Conservation (phyloP, 64 coral and sea anemone genomes). For the Cladopsammia gracilis region DNA sequence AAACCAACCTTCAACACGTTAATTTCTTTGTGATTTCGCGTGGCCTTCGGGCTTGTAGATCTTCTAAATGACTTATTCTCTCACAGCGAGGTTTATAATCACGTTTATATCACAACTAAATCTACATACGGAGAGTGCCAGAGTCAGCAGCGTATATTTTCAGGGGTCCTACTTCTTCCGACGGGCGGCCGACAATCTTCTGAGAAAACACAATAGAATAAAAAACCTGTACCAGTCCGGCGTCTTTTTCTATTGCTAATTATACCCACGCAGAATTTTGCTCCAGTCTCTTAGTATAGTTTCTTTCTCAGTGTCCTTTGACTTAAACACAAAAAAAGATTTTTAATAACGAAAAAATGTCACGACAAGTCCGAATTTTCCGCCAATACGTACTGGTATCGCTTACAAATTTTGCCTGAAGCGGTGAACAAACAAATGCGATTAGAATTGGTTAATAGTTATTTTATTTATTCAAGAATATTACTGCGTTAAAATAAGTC, state of each 20-base stretch:
- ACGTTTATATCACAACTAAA: not conserved
- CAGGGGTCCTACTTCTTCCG: not conserved
- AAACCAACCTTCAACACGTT: slow-evolving; percentile 19
- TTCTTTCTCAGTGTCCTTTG: not conserved
- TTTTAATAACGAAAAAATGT: slow-evolving; percentile 40
- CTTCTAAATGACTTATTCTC: not conserved
- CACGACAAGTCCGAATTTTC: slow-evolving; percentile 1
- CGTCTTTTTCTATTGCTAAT: slow-evolving; percentile 34
- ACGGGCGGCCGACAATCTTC: slow-evolving; percentile 35
- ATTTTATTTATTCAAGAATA: slow-evolving; percentile 81
- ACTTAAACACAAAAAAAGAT: slow-evolving; percentile 15
- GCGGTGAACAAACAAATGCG: slow-evolving; percentile 84
- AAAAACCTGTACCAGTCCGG: slow-evolving; percentile 13
- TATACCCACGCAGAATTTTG: not conserved
- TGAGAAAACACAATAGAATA: slow-evolving; percentile 62
- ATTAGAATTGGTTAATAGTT: slow-evolving; percentile 81
- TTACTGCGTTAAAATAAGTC: not conserved
- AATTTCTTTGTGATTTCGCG: not conserved
- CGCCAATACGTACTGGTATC: slow-evolving; percentile 24
- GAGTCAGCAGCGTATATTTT: not conserved
- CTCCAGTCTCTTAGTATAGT: not conserved
- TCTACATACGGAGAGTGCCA: not conserved
- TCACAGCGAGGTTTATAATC: not conserved
- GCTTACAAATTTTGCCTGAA: slow-evolving; percentile 70
- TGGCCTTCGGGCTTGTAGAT: not conserved